Evolutionary conservation across 2,797 vertebrate species (phyloP), one percentile per base, ranked within the genome.

Genomic region (Phrynocephalus guinanensis): DNA sequence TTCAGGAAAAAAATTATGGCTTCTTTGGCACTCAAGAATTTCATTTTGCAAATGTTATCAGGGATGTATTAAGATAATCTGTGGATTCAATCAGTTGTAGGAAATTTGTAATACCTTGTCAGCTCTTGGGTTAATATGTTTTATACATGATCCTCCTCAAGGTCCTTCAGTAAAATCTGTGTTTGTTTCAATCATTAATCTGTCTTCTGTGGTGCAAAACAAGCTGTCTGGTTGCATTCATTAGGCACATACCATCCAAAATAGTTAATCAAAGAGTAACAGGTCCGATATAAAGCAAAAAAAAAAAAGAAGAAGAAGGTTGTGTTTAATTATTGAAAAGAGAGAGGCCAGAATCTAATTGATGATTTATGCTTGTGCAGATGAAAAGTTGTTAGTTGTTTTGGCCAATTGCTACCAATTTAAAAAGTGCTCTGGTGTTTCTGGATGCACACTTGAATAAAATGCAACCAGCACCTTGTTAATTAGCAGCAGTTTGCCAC

Each of bases 181-280:
- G 82, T 79, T 84, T 89, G 24, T 89, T 93, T 91, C 76, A 92
- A 90, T 90, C 82, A 92, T 94, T 92, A 90, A 91, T 56, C 5
- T 83, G 85, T 91, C 92, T 91, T 91, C 86, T 88, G 20, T 84
- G 78, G 75, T 79, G 83, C 60, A 84, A 84, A 80, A 84, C 66
- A 67, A 16, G 56, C 77, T 67, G 84, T 72, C 86, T 72, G 92
- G 33, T 82, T 90, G 63, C 85, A 88, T 78, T 88, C 92, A 79
- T 48, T 91, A 95, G 90, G 26, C 60, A 93, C 92, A 89, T 13
- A 79, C 76, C 83, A 86, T 83, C 86, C 15, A 85, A 50, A 93
- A 92, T 92, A 94, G 80, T 93, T 89, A 93, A 93, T 87, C 89
- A 89, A 91, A 94, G 88, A 94, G 82, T 91, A 72, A 28, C 90